A percentile compares a stretch with the other conserved stretches of the same genome.
Evolutionary conservation across 2,113 vertebrate species (phyloP).

Genomic region (Cervus canadensis): DNA sequence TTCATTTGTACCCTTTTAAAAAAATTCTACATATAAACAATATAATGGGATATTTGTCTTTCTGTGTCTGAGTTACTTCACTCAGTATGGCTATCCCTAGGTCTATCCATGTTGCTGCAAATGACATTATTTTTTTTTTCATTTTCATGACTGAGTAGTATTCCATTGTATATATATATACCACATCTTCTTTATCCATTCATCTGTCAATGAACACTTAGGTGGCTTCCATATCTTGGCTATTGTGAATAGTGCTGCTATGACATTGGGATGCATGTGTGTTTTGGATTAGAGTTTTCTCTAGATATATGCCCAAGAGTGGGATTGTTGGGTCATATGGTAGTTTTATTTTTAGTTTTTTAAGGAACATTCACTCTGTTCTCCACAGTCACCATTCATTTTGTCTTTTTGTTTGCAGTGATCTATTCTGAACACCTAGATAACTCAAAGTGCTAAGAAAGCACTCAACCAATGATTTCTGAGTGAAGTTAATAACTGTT

Average conservation of each 20-base stretch:
- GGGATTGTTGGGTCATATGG: neutral
- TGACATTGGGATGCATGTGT: neutral
- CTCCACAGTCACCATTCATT: neutral
- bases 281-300: neutral
- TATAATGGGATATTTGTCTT: neutral
- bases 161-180: neutral
- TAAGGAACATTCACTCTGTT: neutral
- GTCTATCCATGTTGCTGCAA: neutral
- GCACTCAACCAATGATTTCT: neutral
- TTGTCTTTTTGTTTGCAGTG: neutral
- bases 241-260: neutral
- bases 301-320: neutral
- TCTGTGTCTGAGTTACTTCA: neutral
- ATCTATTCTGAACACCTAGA: neutral
- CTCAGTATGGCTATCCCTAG: neutral
- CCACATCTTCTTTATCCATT: neutral
- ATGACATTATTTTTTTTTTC: neutral
- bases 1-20: neutral
- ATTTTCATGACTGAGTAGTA: neutral
- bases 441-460: neutral
- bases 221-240: neutral
- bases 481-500: neutral
- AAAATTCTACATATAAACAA: neutral
- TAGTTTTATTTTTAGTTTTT: neutral
- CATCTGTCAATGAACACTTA: neutral